Evolutionary conservation across 2,113 vertebrate genomes (phyloP).

Genomic region (Nycticryphes semicollaris): DNA sequence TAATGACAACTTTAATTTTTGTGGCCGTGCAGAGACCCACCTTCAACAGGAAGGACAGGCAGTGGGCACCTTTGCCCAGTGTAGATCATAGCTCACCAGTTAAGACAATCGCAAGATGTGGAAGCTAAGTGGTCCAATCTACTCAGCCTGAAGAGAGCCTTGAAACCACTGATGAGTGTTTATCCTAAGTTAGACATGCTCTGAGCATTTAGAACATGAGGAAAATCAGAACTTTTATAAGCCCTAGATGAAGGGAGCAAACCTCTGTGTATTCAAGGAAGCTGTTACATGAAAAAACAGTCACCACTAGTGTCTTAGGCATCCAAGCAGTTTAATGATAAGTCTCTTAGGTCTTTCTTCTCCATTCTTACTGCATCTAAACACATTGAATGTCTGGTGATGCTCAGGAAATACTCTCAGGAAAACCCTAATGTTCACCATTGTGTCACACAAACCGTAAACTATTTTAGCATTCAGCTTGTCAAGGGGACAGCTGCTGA

Average conservation of each 20-base stretch:
- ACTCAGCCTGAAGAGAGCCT: background rate
- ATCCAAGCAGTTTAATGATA: background rate
- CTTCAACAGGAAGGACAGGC: background rate
- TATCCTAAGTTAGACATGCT: background rate
- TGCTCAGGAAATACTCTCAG: background rate
- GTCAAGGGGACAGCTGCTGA: background rate
- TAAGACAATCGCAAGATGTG: background rate
- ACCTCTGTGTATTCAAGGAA: background rate
- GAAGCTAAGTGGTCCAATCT: background rate
- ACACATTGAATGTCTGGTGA: background rate
- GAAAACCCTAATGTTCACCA: background rate
- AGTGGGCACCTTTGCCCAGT: background rate
- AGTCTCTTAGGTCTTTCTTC: background rate
- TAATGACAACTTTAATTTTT: background rate
- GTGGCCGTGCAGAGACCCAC: background rate
- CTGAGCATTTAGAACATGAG: background rate
- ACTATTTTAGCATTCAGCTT: background rate
- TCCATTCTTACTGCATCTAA: background rate
- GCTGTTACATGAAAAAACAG: background rate
- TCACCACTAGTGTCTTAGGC: background rate
- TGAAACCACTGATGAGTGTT: background rate
- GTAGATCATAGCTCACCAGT: background rate
- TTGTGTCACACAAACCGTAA: background rate
- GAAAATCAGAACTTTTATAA: background rate
- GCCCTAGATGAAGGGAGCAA: background rate